Base-by-base conservation (phyloP, 1,140 invertebrate genomes). In the Dendrolimus kikuchii region DNA sequence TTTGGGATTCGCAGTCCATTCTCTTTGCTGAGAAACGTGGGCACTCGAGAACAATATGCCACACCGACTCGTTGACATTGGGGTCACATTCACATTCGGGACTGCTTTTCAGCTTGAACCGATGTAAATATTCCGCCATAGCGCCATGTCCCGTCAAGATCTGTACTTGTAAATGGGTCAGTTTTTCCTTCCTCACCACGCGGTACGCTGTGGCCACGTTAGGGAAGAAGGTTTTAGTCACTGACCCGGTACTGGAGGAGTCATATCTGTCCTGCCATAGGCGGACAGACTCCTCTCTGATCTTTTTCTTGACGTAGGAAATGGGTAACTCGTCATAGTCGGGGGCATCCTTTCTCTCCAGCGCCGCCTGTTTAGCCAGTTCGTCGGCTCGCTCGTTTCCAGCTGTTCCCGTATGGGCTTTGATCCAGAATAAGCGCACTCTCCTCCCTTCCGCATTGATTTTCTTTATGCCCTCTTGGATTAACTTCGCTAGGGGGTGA, bases 351-450 rank as follows among this genome's bases (percentile, higher is more conserved):
- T 23, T 23, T 2, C 3, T 23, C 23, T 23, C 23, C 23, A 23
- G 23, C 3, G 23, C 23, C 3, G 23, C 23, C 23, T 23, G 44
- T 5, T 63, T 63, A 41, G 57, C 62, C 5, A 60, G 38, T 37
- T 60, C 54, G 39, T 69, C 64, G 4, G 67, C 64, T 5, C 60
- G 55, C 45, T 66, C 67, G 41, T 69, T 69, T n/a, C 64, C 67
- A 0, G 10, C 36, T 2, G 52, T 50, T 2, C 61, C 64, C 0
- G 55, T 49, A 42, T 69, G 64, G 10, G 58, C 64, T 49, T 41
- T 60, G 2, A 65, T 49, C 64, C 59, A 70, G 43, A 53, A 58
- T 2, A 59, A 38, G 1, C 42, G 7, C 0, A 62, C 9, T 6
- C 41, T 2, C 10, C 40, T 49, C 7, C 60, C 59, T 7, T 49